Evolutionary conservation across 2,113 vertebrate species (phyloP), one percentile per base, ranked within the genome.

Genomic region (Thamnaconus septentrionalis): DNA sequence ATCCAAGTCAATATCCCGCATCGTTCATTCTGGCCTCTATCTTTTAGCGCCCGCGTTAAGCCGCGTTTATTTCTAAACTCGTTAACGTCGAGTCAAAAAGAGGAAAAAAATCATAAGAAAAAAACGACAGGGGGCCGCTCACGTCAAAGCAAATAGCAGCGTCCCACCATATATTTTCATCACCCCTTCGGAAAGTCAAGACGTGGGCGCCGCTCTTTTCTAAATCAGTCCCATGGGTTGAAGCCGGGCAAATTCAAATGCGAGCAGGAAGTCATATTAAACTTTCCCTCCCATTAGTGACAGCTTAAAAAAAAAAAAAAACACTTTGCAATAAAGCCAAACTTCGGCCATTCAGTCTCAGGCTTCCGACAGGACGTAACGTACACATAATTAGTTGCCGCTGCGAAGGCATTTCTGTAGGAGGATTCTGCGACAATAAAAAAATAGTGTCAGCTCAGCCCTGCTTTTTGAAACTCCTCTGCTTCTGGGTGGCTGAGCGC

Each of bases 381-480:
- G 85, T 83, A 73, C 75, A 65, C 79, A 86, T 90, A 85, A 90
- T 88, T 89, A 84, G 73, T 84, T 85, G 83, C 64, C 55, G 51
- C 73, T 58, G 55, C 53, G 78, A 54, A 18, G 41, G 61, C 62
- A 54, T 12, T 50, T 78, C 69, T 60, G 73, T 60, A 64, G 70
- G 66, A 72, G 55, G 69, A 50, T 50, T 5, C 48, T 50, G 1
- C 3, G 11, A 50, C 41, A 52, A 31, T 31, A 31, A 31, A 31
- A 31, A 45, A 72, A 80, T 66, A 65, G 39, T 18, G 72, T 81
- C 84, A 75, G 66, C 76, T 64, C 59, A 75, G 68, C 64, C 18
- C 70, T 71, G 69, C 74, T 72, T 88, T 84, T 81, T 67, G 84
- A 71, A 78, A 69, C 61, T 64, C 11, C 71, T 55, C 40, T 9